These are phyloP conservation scores for Stylophora pistillata DNA, from an alignment of 64 coral and sea anemone genomes.

Conservation along the genomic window DNA sequence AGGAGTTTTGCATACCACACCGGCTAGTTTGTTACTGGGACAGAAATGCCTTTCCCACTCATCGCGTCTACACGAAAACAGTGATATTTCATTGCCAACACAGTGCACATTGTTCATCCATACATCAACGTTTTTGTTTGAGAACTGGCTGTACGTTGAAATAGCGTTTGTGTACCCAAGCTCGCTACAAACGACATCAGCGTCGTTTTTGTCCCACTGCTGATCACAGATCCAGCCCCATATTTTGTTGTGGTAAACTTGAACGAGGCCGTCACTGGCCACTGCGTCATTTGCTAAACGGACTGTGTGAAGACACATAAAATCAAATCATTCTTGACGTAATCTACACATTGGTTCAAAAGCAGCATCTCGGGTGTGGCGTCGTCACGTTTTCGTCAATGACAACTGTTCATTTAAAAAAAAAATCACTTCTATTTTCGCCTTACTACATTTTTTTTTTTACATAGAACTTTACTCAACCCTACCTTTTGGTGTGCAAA, in stretches of 20 bases:
- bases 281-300: background rate
- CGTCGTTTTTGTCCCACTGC: background rate
- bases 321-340: no score
- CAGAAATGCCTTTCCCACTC: background rate
- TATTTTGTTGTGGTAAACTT: conserved; percentile 1
- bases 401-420: no score
- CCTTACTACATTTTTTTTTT: no score
- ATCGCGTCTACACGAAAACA: background rate
- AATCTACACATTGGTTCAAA: no score
- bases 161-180: background rate
- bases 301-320: background rate
- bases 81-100: conserved; percentile 21
- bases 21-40: background rate
- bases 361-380: no score
- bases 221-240: conserved; percentile 25
- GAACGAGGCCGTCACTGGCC: background rate
- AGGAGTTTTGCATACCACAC: background rate
- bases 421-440: no score
- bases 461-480: no score
- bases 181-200: conserved; percentile 25
- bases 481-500: background rate
- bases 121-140: background rate
- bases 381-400: no score
- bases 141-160: background rate
- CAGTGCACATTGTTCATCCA: conserved; percentile 1